Percentiles rank a stretch among this genome's conserved stretches.
phyloP scores from a whole-genome alignment of 2,888 invertebrate species.

The Nyleta sp. region DNA sequence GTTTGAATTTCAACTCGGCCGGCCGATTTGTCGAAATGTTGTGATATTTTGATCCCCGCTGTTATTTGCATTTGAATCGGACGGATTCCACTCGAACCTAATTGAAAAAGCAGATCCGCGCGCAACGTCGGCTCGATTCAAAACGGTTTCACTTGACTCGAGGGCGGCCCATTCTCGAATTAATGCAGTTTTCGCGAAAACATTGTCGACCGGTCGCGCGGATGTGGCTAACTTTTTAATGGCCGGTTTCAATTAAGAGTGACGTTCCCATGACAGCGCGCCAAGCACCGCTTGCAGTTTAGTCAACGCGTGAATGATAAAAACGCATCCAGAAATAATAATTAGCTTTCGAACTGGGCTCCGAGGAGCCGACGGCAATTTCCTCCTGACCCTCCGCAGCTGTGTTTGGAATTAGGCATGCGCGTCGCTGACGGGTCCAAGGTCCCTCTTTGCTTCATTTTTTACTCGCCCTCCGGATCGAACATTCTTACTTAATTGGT shows the following conservation, averaged over 20 bases:
- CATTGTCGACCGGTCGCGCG: conserved; percentile 11
- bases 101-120: conserved; percentile 27
- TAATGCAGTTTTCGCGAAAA: conserved; percentile 38
- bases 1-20: conserved; percentile 24
- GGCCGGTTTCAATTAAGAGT: conserved; percentile 33
- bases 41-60: conserved; percentile 26
- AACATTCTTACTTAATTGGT: conserved; percentile 43
- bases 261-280: conserved; percentile 17
- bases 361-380: conserved; percentile 39
- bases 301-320: conserved; percentile 33
- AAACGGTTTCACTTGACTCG: conserved; percentile 34
- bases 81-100: conserved; percentile 1
- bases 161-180: conserved; percentile 26
- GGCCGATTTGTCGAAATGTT: conserved; percentile 25
- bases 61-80: conserved; percentile 34
- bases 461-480: conserved; percentile 13
- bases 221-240: conserved; percentile 22
- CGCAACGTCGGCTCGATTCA: conserved; percentile 5
- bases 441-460: conserved; percentile 22
- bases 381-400: conserved; percentile 39
- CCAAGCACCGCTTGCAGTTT: conserved; percentile 19
- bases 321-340: conserved; percentile 52
- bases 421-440: conserved; percentile 25
- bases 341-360: conserved; percentile 43
- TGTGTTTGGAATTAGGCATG: conserved; percentile 49